Percentiles rank a stretch among this genome's conserved stretches.
Evolutionary conservation across 37 sponge, comb jelly and placozoan species (phyloP).

Genomic region (Aphrocallistes beatrix): DNA sequence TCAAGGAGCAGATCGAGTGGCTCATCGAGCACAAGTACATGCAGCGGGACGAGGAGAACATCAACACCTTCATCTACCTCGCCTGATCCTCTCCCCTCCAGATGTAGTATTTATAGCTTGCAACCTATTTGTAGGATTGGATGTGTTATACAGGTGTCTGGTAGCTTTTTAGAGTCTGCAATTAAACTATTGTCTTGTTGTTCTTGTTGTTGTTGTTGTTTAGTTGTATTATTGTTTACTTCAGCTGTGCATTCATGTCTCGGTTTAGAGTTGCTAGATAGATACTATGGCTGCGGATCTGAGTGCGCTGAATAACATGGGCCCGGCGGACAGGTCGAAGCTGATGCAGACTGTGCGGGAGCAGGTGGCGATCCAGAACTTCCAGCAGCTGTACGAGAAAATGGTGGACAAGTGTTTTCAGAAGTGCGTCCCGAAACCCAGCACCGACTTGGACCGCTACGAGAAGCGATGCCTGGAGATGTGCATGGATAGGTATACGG

Average conservation of each 20-base stretch:
- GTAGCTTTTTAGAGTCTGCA: no score
- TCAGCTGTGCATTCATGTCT: no score
- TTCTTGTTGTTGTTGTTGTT: no score
- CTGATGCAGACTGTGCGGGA: constrained; percentile 11
- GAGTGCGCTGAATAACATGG: background rate
- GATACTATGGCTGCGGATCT: background rate
- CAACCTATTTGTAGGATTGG: no score
- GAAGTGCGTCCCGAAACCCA: constrained; percentile 22
- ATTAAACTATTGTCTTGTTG: no score
- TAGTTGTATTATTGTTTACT: no score
- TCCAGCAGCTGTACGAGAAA: constrained; percentile 6
- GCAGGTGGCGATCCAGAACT: background rate
- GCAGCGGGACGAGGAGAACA: constrained; percentile 70
- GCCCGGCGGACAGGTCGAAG: background rate
- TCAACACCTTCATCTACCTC: constrained; percentile 66
- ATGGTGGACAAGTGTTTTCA: constrained; percentile 25
- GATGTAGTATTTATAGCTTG: no score
- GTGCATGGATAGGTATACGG: constrained; percentile 35
- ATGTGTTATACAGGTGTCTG: no score
- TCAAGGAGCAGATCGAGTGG: constrained; percentile 95
- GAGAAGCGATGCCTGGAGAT: constrained; percentile 28
- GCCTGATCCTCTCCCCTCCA: constrained; percentile 37
- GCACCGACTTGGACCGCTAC: constrained; percentile 16
- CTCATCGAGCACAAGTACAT: constrained; percentile 86
- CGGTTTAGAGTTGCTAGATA: no score